Evolutionary conservation across 2,113 vertebrate species (phyloP).

Genomic region (Phocoena sinus): DNA sequence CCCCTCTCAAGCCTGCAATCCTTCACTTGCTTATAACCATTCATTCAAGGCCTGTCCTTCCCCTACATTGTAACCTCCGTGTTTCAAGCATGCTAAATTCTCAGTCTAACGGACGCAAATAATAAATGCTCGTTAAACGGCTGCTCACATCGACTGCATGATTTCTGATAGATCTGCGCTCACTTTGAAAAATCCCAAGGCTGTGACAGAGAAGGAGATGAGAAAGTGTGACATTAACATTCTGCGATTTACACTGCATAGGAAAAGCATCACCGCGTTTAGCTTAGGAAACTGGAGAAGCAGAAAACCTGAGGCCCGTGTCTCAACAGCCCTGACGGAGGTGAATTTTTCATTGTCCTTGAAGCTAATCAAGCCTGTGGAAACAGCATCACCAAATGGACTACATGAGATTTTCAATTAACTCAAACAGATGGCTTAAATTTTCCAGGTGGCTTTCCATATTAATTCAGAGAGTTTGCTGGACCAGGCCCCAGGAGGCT

Average conservation of each 20-base stretch:
- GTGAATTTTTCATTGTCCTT: conserved; percentile 61
- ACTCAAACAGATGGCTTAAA: conserved; percentile 61
- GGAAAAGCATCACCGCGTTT: fast-evolving
- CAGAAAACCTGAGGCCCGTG: not conserved
- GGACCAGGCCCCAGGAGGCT: conserved; percentile 16
- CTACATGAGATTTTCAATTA: conserved; percentile 66
- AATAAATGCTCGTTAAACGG: fast-evolving
- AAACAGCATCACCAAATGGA: conserved; percentile 56
- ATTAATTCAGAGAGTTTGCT: conserved; percentile 24
- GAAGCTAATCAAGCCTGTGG: conserved; percentile 50
- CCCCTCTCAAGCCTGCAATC: fast-evolving
- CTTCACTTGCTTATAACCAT: fast-evolving
- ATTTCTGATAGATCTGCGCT: not conserved
- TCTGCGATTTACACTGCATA: fast-evolving
- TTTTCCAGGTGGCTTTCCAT: conserved; percentile 68
- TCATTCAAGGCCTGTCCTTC: fast-evolving
- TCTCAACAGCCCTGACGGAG: not conserved
- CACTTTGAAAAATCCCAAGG: not conserved
- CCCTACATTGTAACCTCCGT: fast-evolving
- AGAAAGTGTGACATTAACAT: fast-evolving
- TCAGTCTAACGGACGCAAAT: fast-evolving
- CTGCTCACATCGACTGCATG: fast-evolving
- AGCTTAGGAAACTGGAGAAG: not conserved
- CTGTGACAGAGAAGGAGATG: not conserved
- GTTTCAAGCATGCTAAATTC: not conserved